Conservation (phyloP, 1,140 invertebrate species). For the Hermetia illucens region DNA sequence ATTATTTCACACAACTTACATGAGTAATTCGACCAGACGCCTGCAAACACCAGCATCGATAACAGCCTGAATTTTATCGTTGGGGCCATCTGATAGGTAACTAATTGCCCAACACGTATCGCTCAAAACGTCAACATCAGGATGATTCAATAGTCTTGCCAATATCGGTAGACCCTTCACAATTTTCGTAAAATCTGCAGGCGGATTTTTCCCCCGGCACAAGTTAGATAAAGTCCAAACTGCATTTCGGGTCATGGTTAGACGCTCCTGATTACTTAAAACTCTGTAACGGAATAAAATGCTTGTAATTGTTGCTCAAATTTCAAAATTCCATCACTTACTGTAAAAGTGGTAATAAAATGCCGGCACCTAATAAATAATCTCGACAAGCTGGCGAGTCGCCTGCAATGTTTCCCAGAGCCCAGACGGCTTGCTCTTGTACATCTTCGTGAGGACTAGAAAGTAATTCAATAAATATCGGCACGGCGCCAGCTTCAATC, state of each 20-base stretch:
- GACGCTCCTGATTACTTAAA: constrained; percentile 60
- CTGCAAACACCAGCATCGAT: constrained; percentile 93
- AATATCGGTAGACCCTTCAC: constrained; percentile 71
- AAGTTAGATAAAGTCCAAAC: constrained; percentile 96
- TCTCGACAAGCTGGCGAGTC: constrained; percentile 88
- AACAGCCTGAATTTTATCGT: constrained; percentile 96
- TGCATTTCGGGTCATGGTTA: constrained; percentile 93
- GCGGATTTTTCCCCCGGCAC: constrained; percentile 93
- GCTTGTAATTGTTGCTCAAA: constrained; percentile 7
- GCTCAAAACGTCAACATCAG: constrained; percentile 80
- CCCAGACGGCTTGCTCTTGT: constrained; percentile 94
- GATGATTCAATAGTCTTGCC: constrained; percentile 74
- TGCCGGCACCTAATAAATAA: constrained; percentile 72
- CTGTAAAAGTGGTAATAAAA: constrained; percentile 80
- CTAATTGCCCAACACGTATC: constrained; percentile 93
- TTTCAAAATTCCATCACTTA: constrained; percentile 36
- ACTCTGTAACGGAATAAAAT: constrained; percentile 42
- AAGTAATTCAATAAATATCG: constrained; percentile 77
- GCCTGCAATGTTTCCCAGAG: constrained; percentile 84
- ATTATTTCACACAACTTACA: constrained; percentile 41
- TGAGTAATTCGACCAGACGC: constrained; percentile 83
- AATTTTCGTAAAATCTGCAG: constrained; percentile 83
- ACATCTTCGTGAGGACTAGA: constrained; percentile 80
- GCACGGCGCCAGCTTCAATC: constrained; percentile 86
- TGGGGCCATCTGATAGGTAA: constrained; percentile 91